Base-by-base conservation (phyloP, 1,140 invertebrate genomes). In the Drusus annulatus region DNA sequence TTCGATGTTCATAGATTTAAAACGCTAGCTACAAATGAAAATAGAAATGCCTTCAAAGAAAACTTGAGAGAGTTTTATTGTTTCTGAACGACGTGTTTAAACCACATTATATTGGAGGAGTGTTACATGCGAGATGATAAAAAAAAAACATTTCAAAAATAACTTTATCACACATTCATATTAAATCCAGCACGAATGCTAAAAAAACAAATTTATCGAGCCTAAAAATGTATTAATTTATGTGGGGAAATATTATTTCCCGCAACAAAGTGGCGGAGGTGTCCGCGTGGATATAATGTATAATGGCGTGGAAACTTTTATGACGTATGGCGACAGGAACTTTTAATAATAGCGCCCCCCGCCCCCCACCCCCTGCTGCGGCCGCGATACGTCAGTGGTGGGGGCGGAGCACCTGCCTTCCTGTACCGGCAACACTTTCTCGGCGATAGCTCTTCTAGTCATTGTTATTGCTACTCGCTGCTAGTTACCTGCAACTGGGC, bases 301-400 rank as follows among this genome's bases (percentile, higher is more conserved):
- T 51, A 17, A 50, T 17, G 65, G 73, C 60, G 79, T 28, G 62
- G 79, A 71, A 81, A 83, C 76, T 81, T 83, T 83, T 83, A 83
- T 83, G 82, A 83, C 82, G 78, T 83, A 83, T 83, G 82, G 82
- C 74, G 82, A 83, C 82, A 83, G 77, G 82, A 75, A 83, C 82
- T 81, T 83, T 83, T 83, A 83, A 83, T 83, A 83, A 83, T 83
- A 83, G 78, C 80, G 75, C 78, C 79, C 75, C 69, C 50, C 79
- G 78, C 62, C 74, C 56, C 50, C 17, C 77, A 74, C 74, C 78
- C 65, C 50, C 17, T 16, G 19, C 74, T 54, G 74, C 23, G 54
- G 31, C 25, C 56, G 56, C 71, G 50, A 45, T 69, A 51, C 36
- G 45, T 69, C 21, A 69, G 36, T 23, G 63, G 31, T 6, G 65